Evolutionary conservation across 2,113 vertebrate genomes (phyloP).

Genomic region (Antechinus stuartii): DNA sequence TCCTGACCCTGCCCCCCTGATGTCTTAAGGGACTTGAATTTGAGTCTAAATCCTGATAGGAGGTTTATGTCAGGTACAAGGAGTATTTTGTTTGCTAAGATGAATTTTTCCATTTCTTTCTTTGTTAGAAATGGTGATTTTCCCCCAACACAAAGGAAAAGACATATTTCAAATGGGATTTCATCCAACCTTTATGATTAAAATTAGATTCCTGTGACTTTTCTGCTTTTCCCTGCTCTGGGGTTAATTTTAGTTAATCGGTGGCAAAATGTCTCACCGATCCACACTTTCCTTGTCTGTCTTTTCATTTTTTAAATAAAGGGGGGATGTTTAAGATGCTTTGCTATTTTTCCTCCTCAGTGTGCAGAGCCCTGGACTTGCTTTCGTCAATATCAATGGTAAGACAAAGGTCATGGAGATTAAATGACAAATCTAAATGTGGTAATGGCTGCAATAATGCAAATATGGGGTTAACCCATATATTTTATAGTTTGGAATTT

Average conservation of each 20-base stretch:
- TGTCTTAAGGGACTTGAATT: not conserved
- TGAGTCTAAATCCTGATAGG: slow-evolving; percentile 9
- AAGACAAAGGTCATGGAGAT: slow-evolving; percentile 77
- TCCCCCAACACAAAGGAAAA: slow-evolving; percentile 31
- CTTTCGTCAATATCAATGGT: slow-evolving; percentile 54
- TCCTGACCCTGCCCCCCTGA: not conserved
- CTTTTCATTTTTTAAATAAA: slow-evolving; percentile 27
- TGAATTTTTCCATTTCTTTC: slow-evolving; percentile 47
- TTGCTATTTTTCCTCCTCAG: slow-evolving; percentile 51
- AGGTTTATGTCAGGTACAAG: not conserved
- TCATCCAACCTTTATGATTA: slow-evolving; percentile 42
- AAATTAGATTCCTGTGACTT: slow-evolving; percentile 63
- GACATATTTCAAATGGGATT: slow-evolving; percentile 31
- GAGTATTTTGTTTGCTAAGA: slow-evolving; percentile 23
- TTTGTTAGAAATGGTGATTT: slow-evolving; percentile 38
- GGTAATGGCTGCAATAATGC: slow-evolving; percentile 63
- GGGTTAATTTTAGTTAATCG: slow-evolving; percentile 56
- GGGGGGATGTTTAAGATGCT: slow-evolving; percentile 38
- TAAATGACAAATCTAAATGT: slow-evolving; percentile 77
- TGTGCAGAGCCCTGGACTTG: slow-evolving; percentile 50
- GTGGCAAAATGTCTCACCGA: slow-evolving; percentile 59
- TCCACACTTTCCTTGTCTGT: slow-evolving; percentile 39
- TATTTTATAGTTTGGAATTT: slow-evolving; percentile 78
- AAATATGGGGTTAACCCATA: slow-evolving; percentile 68
- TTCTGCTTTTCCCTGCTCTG: slow-evolving; percentile 26